Base-by-base conservation (phyloP, 2,113 vertebrate genomes). In the Mirza zaza region DNA sequence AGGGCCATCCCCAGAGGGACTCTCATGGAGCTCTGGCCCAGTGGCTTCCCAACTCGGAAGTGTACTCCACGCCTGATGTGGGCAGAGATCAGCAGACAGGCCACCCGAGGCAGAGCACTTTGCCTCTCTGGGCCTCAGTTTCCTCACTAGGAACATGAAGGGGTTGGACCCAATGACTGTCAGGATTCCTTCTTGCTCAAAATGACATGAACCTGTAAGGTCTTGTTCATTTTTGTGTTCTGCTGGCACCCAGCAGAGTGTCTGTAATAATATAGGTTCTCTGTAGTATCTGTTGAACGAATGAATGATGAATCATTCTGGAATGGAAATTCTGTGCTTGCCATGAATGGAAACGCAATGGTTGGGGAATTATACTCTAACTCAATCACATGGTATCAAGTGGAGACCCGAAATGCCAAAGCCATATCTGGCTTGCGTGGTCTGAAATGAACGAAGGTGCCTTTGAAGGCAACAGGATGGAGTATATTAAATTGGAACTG, bases 91-190 rank as follows among this genome's bases (percentile, higher is more conserved):
- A 32, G 29, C 32, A 36, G 80, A 15, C 4, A 11, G 75, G 12
- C 36, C 5, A 12, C 0, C 3, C 1, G 4, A 32, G 48, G 20
- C 20, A 13, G 29, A 80, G 34, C 18, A 9, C 25, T n/a, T n/a
- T 27, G 27, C 25, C 77, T 76, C 6, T 61, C 48, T 20, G 23
- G 67, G 27, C n/a, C 70, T 94, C 23, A 12, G 73, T 93, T 86
- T 95, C 87, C 39, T 55, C 67, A 52, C 12, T 4, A 79, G 45
- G 21, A 94, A 52, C 25, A 52, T n/a, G 32, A 88, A 7, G 12
- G 13, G 9, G 8, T 17, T 45, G 13, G n/a, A 21, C 6, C 1
- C 18, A 36, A 34, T 1, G 34, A 9, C 5, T 27, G 4, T 25
- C 36, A 65, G 45, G 73, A 86, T 88, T 84, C 42, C 36, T 52